Conservation (phyloP, 1,140 invertebrate species). For the Physella acuta region DNA sequence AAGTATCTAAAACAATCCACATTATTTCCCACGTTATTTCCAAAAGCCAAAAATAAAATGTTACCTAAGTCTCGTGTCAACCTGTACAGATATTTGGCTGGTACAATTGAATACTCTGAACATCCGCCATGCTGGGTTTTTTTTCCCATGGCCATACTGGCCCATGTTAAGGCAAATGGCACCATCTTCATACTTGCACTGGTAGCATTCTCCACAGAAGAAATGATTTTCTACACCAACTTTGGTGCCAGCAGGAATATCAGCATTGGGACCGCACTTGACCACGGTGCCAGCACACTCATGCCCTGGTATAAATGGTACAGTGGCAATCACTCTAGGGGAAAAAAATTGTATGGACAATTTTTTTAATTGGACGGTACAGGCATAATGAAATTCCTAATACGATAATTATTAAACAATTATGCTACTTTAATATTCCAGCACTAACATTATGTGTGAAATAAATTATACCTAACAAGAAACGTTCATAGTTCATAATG, state of each 20-base stretch:
- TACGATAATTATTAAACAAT: too few relatives aligned
- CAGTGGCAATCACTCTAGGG: constrained; percentile 42
- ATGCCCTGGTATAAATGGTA: constrained; percentile 54
- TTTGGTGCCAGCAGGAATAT: constrained; percentile 37
- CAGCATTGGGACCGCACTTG: constrained; percentile 47
- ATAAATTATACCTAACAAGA: too few relatives aligned
- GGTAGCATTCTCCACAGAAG: constrained; percentile 50
- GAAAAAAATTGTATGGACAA: too few relatives aligned
- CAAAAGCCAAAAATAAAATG: too few relatives aligned
- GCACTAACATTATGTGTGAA: too few relatives aligned
- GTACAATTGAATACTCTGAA: constrained; percentile 51
- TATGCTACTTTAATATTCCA: too few relatives aligned
- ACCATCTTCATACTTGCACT: constrained; percentile 45
- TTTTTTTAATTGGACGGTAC: too few relatives aligned
- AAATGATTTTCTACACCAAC: constrained; percentile 56
- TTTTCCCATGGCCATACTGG: constrained; percentile 53
- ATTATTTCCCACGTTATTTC: too few relatives aligned
- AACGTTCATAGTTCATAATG: too few relatives aligned
- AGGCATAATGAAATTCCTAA: too few relatives aligned
- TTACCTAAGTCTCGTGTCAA: constrained; percentile 44
- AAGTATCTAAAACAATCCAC: too few relatives aligned
- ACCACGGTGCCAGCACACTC: constrained; percentile 54
- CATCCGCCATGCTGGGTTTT: constrained; percentile 51
- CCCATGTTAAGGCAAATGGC: constrained; percentile 54
- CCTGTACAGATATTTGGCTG: constrained; percentile 46